Conservation (phyloP, 2,888 invertebrate genomes). For the Blera fallax region DNA sequence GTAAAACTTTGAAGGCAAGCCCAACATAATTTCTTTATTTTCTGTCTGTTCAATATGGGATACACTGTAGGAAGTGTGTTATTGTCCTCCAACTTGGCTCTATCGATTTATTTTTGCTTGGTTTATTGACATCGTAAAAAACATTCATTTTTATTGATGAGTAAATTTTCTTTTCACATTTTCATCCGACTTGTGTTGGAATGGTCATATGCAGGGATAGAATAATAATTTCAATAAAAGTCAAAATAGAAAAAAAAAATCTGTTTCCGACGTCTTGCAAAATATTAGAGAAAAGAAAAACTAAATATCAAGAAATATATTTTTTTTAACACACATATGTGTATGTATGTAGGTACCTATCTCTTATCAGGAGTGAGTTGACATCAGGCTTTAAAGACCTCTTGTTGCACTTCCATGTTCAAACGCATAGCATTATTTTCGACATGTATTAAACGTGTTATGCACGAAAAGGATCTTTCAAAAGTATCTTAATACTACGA, state of each 20-base stretch:
- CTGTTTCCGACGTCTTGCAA: background rate
- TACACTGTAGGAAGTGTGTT: conserved; percentile 13
- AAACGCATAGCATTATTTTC: too few species aligned
- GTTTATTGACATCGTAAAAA: conserved; percentile 53
- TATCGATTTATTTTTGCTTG: conserved; percentile 63
- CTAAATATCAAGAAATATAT: too few species aligned
- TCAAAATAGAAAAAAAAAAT: background rate
- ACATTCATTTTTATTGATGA: conserved; percentile 63
- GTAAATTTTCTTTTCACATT: conserved; percentile 50
- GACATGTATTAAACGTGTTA: background rate
- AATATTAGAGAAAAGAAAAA: background rate
- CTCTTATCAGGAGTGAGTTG: too few species aligned
- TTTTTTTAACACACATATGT: too few species aligned
- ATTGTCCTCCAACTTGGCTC: conserved; percentile 23
- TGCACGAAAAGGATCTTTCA: too few species aligned
- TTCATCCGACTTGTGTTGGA: conserved; percentile 10
- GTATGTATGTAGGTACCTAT: too few species aligned
- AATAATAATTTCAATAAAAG: conserved; percentile 18
- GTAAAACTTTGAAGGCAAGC: conserved; percentile 36
- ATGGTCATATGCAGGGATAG: background rate
- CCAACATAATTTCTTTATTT: conserved; percentile 21
- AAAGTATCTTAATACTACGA: too few species aligned
- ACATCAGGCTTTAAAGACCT: background rate
- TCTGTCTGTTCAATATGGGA: background rate
- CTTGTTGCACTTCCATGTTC: too few species aligned